These are phyloP conservation scores for Hydra vulgaris DNA, from an alignment of 30 jellyfish, hydroid and myxozoan genomes.

Conservation along the genomic window DNA sequence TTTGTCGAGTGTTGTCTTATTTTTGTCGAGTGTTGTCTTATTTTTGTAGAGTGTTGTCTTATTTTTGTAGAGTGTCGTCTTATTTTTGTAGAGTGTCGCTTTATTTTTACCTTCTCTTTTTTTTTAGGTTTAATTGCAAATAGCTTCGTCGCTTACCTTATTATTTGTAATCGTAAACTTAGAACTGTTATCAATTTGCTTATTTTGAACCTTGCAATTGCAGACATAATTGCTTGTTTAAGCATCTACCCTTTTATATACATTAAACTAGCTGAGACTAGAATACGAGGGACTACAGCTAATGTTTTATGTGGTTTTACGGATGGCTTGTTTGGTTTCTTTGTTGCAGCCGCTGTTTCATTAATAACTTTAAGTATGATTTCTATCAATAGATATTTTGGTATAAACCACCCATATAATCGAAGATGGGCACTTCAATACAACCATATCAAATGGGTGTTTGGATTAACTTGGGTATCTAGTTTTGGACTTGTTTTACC, in stretches of 20 bases:
- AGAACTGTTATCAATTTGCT: constrained; percentile 58
- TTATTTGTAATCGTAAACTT: constrained; percentile 34
- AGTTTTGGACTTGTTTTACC: constrained; percentile 51
- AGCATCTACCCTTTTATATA: constrained; percentile 68
- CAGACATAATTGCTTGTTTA: constrained; percentile 59
- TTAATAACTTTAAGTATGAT: constrained; percentile 59
- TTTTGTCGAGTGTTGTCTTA: too few relatives aligned
- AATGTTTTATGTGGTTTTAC: constrained; percentile 71
- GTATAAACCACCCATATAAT: constrained; percentile 72
- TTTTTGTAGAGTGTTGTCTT: too few relatives aligned
- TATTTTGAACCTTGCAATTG: constrained; percentile 52
- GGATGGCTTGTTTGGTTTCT: constrained; percentile 60
- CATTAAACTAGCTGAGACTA: constrained; percentile 25
- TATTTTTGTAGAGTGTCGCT: too few relatives aligned
- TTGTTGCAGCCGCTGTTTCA: constrained; percentile 67
- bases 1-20: too few relatives aligned
- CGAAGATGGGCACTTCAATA: constrained; percentile 49
- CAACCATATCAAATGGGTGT: neutral
- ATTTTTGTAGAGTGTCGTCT: too few relatives aligned
- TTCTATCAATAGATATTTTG: constrained; percentile 67
- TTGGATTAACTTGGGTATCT: constrained; percentile 44
- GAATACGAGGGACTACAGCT: constrained; percentile 42
- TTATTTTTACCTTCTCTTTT: too few relatives aligned
- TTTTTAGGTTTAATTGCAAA: constrained; percentile 36
- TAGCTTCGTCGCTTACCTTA: constrained; percentile 50